These are phyloP conservation scores for Varecia variegata DNA, from an alignment of 2,797 vertebrate species.

Conservation along the genomic window DNA sequence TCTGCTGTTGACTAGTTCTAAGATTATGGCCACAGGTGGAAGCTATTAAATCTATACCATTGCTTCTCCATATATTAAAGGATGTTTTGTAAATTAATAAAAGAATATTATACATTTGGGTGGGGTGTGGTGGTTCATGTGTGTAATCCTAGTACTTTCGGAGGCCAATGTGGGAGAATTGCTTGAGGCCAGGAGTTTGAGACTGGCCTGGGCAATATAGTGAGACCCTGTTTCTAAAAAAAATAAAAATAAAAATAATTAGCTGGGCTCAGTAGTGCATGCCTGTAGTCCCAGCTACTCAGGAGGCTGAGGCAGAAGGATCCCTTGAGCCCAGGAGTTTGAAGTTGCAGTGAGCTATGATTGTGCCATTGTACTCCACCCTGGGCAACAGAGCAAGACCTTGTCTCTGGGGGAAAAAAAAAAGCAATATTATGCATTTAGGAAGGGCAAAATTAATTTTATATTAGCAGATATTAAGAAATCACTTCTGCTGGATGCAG, in stretches of 20 bases:
- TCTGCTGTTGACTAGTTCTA: neutral
- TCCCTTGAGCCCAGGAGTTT: neutral
- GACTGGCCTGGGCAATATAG: neutral
- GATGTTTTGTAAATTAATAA: neutral
- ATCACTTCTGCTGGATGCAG: neutral
- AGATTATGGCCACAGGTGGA: neutral
- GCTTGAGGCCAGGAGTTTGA: neutral
- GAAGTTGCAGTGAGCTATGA: neutral
- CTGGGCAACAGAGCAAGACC: neutral
- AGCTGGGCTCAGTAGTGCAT: neutral
- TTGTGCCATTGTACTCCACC: neutral
- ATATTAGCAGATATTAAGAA: neutral
- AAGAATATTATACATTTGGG: neutral
- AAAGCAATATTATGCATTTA: neutral
- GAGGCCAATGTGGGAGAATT: neutral
- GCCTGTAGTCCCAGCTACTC: neutral
- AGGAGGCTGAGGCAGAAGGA: neutral
- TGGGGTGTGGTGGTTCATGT: neutral
- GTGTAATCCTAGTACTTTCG: neutral
- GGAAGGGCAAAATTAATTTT: neutral
- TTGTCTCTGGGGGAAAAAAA: rapidly evolving
- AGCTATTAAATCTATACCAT: neutral
- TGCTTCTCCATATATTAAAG: neutral
- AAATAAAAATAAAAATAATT: neutral
- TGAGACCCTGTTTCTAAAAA: neutral